Evolutionary conservation across 2,888 invertebrate genomes (phyloP).

Genomic region (Stramonita haemastoma): DNA sequence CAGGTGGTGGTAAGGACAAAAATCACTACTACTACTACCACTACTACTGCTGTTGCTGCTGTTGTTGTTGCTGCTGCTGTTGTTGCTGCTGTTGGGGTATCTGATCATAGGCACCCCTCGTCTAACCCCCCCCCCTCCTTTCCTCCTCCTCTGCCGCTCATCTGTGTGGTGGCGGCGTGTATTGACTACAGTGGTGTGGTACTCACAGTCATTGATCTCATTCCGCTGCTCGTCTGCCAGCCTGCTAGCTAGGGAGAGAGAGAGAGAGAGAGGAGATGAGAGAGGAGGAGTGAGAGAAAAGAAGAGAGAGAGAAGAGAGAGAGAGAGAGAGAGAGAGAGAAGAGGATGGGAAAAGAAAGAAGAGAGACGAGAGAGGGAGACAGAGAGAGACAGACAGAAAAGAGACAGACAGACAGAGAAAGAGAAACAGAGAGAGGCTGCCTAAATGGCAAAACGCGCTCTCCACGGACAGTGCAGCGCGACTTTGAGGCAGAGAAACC

Average conservation of each 20-base stretch:
- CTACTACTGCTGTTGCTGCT: too few relatives aligned
- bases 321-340: background rate
- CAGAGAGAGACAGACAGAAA: background rate
- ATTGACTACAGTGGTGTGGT: too few relatives aligned
- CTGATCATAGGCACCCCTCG: background rate
- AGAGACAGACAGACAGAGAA: background rate
- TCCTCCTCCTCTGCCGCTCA: background rate
- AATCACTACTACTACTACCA: too few relatives aligned
- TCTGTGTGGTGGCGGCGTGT: background rate
- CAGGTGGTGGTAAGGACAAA: background rate
- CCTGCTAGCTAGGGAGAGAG: background rate
- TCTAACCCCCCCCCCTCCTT: background rate
- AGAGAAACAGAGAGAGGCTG: background rate
- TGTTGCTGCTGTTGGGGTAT: too few relatives aligned
- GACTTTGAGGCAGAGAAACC: too few relatives aligned
- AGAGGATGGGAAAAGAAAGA: background rate
- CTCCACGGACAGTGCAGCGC: too few relatives aligned
- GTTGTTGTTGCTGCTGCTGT: too few relatives aligned
- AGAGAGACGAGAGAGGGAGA: background rate
- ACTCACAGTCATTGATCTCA: too few relatives aligned
- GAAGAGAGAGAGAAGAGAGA: background rate
- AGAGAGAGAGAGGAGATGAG: background rate
- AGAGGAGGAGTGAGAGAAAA: background rate
- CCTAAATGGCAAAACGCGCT: background rate
- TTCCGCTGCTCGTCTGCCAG: too few relatives aligned